phyloP scores from a whole-genome alignment of 1,140 invertebrate genomes.

The Microvelia longipes region DNA sequence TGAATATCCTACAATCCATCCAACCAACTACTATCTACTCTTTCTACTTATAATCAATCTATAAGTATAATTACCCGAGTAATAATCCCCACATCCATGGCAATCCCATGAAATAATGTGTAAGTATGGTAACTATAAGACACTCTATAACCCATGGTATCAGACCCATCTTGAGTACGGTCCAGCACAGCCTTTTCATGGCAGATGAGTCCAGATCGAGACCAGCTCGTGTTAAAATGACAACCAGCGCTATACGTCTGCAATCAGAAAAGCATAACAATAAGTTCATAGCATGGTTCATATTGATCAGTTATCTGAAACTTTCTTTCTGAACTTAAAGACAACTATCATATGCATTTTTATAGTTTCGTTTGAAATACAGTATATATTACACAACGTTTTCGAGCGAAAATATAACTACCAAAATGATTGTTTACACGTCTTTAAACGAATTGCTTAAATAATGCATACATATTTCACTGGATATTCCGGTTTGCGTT shows the following conservation, averaged over 20 bases:
- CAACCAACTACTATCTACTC: too few relatives aligned
- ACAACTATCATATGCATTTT: neutral
- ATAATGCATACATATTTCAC: too few relatives aligned
- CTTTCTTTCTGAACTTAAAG: neutral
- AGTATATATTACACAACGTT: too few relatives aligned
- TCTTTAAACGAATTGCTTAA: too few relatives aligned
- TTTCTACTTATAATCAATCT: neutral
- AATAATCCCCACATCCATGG: conserved; percentile 80
- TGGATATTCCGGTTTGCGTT: too few relatives aligned
- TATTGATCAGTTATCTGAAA: neutral
- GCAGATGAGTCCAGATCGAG: conserved; percentile 77
- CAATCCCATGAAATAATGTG: conserved; percentile 58
- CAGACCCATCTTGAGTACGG: conserved; percentile 66
- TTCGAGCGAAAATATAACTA: too few relatives aligned
- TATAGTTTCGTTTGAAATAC: too few relatives aligned
- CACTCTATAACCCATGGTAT: conserved; percentile 77
- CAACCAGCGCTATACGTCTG: conserved; percentile 77
- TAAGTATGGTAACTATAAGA: conserved; percentile 43
- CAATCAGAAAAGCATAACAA: too few relatives aligned
- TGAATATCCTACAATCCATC: too few relatives aligned
- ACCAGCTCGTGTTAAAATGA: conserved; percentile 84
- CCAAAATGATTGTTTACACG: too few relatives aligned
- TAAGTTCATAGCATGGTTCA: too few relatives aligned
- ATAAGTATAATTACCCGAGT: conserved; percentile 38
- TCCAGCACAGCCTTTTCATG: conserved; percentile 58